These are phyloP conservation scores for Erannis defoliaria DNA, from an alignment of 2,888 invertebrate species.

Conservation along the genomic window DNA sequence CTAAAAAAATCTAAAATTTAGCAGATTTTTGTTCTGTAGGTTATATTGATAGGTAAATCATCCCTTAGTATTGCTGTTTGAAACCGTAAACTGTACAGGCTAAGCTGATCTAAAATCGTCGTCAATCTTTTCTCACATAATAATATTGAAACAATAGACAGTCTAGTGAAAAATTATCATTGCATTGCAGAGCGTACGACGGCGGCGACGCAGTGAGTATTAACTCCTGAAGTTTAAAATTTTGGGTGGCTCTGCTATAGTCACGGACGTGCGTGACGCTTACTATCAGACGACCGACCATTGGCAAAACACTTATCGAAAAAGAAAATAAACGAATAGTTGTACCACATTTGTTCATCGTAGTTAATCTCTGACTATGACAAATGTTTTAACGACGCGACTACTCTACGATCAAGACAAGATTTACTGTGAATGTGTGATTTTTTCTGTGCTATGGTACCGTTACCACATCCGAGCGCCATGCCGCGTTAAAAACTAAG, in stretches of 20 bases:
- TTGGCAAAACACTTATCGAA: neutral
- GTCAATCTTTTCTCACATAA: neutral
- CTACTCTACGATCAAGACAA: conserved; percentile 8
- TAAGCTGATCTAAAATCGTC: no score
- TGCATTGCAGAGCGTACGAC: neutral
- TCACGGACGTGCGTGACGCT: no score
- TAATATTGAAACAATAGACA: neutral
- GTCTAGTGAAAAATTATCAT: neutral
- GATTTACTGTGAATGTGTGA: conserved; percentile 3
- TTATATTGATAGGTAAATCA: no score
- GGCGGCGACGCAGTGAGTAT: no score
- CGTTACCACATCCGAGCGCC: conserved; percentile 50
- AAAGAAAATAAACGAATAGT: neutral
- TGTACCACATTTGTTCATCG: neutral
- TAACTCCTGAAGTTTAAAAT: no score
- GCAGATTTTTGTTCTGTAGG: no score
- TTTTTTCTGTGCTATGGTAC: conserved; percentile 40
- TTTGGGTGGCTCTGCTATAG: no score
- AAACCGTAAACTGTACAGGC: no score
- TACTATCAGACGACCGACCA: neutral
- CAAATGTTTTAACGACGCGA: conserved; percentile 8
- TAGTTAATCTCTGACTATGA: neutral
- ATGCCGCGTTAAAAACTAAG: conserved; percentile 53
- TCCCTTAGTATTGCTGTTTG: no score
- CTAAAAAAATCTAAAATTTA: no score